phyloP scores from a whole-genome alignment of 1,140 invertebrate species.

The Choristoneura fumiferana region DNA sequence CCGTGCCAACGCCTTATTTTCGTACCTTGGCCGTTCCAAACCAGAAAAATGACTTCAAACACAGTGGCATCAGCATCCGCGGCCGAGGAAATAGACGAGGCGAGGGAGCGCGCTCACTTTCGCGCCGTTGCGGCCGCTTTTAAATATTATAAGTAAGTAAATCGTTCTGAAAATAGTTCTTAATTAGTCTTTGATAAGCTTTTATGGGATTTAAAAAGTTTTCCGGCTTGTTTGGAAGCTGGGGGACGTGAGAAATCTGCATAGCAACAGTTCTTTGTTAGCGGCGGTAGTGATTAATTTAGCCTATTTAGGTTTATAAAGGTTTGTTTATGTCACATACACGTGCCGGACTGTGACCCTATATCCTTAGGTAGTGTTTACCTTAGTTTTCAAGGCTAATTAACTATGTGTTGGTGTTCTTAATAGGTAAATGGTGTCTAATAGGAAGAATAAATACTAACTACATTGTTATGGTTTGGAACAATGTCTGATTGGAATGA shows the following conservation, averaged over 20 bases:
- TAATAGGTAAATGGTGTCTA: conserved; percentile 10
- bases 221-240: neutral
- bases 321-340: conserved; percentile 52
- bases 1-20: conserved; percentile 12
- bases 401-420: conserved; percentile 10
- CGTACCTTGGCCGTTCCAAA: neutral
- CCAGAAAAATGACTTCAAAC: conserved; percentile 50
- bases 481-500: neutral
- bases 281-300: conserved; percentile 49
- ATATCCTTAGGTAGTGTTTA: conserved; percentile 37
- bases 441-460: conserved; percentile 5
- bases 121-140: conserved; percentile 88
- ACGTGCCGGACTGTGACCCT: conserved; percentile 38
- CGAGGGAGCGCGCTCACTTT: conserved; percentile 88
- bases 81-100: conserved; percentile 78
- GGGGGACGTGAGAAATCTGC: conserved; percentile 27
- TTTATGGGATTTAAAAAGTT: conserved; percentile 27
- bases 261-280: conserved; percentile 50
- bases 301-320: conserved; percentile 58
- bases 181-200: conserved; percentile 20
- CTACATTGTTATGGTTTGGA: conserved; percentile 5
- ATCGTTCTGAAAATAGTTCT: conserved; percentile 19
- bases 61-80: conserved; percentile 17
- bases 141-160: conserved; percentile 87
- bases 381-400: conserved; percentile 9